Conservation (phyloP, 2,797 vertebrate species). For the Hydrophis major region DNA sequence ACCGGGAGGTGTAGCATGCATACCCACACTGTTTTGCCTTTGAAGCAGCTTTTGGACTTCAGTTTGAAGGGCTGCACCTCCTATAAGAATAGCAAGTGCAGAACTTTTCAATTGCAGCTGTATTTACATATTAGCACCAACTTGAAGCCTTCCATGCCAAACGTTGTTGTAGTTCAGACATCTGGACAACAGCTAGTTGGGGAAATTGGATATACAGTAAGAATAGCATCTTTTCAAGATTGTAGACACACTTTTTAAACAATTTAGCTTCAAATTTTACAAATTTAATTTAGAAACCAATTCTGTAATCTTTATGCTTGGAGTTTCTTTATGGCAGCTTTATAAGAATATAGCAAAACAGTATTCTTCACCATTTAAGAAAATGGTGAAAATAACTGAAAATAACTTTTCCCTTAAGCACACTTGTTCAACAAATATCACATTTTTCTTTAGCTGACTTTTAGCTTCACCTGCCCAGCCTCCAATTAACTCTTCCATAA, state of each 20-base stretch:
- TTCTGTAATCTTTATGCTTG: neutral
- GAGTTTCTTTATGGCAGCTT: slow-evolving; percentile 17
- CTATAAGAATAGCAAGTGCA: neutral
- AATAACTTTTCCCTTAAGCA: slow-evolving; percentile 33
- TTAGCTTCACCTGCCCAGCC: neutral
- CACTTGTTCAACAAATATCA: slow-evolving; percentile 35
- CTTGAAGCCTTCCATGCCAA: neutral
- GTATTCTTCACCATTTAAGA: slow-evolving; percentile 40
- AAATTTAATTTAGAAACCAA: neutral
- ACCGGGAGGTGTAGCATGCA: neutral
- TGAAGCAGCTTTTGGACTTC: neutral
- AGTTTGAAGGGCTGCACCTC: neutral
- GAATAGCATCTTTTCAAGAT: neutral
- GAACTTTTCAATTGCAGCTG: neutral
- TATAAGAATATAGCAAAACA: neutral
- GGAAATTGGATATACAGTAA: neutral
- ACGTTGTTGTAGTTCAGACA: neutral
- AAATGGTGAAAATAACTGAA: neutral
- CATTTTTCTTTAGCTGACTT: neutral
- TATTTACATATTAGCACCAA: neutral
- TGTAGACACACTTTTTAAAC: neutral
- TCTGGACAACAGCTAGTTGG: neutral
- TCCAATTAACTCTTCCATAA: slow-evolving; percentile 29
- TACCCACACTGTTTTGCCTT: neutral
- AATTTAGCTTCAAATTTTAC: neutral